Base-by-base conservation (phyloP, 2,113 vertebrate species). In the Ptyas mucosa region DNA sequence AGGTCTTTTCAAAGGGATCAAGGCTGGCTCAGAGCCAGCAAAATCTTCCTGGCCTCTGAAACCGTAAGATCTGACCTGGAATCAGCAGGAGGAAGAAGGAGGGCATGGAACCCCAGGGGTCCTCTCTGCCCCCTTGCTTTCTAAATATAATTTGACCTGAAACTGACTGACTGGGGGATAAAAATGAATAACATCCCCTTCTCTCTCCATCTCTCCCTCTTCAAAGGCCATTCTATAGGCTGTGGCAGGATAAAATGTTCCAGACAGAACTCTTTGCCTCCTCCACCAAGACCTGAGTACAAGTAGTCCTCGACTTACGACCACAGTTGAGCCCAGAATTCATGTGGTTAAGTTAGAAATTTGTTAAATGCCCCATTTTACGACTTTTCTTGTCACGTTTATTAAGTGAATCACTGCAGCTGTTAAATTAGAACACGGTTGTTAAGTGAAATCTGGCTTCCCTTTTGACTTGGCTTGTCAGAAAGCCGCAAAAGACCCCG, bases 131-230 rank as follows among this genome's bases (percentile, higher is more conserved):
- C 90, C 81, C 85, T 21, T 5, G 9, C 81, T 34, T 54, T 12
- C 87, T 0, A 88, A 91, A 89, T 64, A 75, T 90, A 0, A 1
- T 88, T 26, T 29, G 75, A 91, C 85, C 52, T 43, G 14, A 91
- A 93, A 46, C 0, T 0, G 3, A 1, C 39, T 0, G 0, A 90
- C 26, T 91, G 85, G 12, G 21, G 55, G 1, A 1, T 0, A 21
- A 7, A 5, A 7, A 7, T 57, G 55, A 57, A 23, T 57, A 57
- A 12, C 58, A 29, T 29, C 26, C 58, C 58, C 10, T 64, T 64
- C 26, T 64, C 58, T 12, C 58, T 64, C 26, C 58, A 29, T 12
- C 58, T 29, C 58, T 26, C 58, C 5, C 91, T 86, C 51, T 89
- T 64, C 58, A 55, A 93, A 93, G 39, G 10, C 21, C 54, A 92